Percentiles rank a stretch among this genome's conserved stretches.
Conservation (phyloP, 2,113 vertebrate species). For the Columba livia region DNA sequence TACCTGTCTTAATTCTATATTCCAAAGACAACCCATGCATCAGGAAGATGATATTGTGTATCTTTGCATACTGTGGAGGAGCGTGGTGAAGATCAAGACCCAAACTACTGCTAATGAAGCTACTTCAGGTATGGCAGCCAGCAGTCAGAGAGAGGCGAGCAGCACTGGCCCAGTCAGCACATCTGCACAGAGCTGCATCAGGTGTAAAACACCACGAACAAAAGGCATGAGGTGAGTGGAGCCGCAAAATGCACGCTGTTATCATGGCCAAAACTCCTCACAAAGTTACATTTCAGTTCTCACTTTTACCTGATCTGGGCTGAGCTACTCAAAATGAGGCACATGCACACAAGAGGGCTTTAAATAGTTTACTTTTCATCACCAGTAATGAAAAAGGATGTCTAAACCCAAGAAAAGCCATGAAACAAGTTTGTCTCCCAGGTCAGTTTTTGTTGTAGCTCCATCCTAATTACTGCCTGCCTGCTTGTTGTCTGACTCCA, state of each 20-base stretch:
- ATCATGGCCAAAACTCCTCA: background rate
- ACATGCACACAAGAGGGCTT: accelerated
- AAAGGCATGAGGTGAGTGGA: background rate
- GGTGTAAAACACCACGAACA: background rate
- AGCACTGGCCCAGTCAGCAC: background rate
- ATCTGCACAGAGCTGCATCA: background rate
- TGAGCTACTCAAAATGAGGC: background rate
- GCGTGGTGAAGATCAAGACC: background rate
- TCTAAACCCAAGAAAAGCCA: background rate
- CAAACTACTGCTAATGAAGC: background rate
- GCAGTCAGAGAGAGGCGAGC: background rate
- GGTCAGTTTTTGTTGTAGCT: background rate
- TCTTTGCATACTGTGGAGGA: background rate
- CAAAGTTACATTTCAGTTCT: background rate
- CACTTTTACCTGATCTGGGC: background rate
- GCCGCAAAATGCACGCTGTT: background rate
- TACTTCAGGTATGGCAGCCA: background rate
- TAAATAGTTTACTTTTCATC: background rate
- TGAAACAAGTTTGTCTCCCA: background rate
- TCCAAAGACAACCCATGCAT: background rate
- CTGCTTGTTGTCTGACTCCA: background rate
- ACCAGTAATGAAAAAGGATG: background rate
- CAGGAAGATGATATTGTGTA: background rate
- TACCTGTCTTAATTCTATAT: background rate
- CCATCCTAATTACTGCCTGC: background rate